Evolutionary conservation across 1,140 invertebrate genomes (phyloP), one percentile per base, ranked within the genome.

Genomic region (Melipona quadrifasciata): DNA sequence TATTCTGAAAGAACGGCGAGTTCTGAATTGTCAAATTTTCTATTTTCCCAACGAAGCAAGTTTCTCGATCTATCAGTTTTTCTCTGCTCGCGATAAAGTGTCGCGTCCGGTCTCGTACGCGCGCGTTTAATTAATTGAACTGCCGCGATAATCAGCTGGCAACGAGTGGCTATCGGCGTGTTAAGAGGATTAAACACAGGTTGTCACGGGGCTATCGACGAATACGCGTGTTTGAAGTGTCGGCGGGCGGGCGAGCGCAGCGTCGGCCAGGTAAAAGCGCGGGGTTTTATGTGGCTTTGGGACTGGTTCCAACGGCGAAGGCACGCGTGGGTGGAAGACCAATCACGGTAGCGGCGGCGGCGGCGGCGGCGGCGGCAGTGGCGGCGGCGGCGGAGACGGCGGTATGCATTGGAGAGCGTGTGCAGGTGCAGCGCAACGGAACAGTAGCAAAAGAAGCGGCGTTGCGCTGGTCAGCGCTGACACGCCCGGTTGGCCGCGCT

Each of bases 401-500:
- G 71, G 76, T 70, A 86, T 87, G 90, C 85, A 90, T 86, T 87
- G 87, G 85, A 76, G 89, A 87, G 89, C 89, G 90, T 91, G 88
- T 90, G 89, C 93, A 93, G 93, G 92, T 93, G 93, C 87, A 91
- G 53, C 67, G 88, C 86, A 78, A 90, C 74, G 86, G 81, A 84
- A 85, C 89, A 80, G 90, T 89, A 91, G 92, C 88, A 87, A 92
- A 93, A 91, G 92, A 90, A 92, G 92, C 91, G 89, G 91, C 91
- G 89, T 93, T 93, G 93, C 91, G 92, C 91, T 94, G 93, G 93
- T 94, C 93, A 94, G 93, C 90, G 89, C 91, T 91, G 93, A 93
- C 93, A 94, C 93, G 93, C 93, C 92, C 90, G 93, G 91, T 91
- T 93, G 91, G 88, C 87, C 73, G 72, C 82, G 90, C 91, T 93